phyloP scores from a whole-genome alignment of 92 coral and sea anemone genomes.

The Porites divaricata region DNA sequence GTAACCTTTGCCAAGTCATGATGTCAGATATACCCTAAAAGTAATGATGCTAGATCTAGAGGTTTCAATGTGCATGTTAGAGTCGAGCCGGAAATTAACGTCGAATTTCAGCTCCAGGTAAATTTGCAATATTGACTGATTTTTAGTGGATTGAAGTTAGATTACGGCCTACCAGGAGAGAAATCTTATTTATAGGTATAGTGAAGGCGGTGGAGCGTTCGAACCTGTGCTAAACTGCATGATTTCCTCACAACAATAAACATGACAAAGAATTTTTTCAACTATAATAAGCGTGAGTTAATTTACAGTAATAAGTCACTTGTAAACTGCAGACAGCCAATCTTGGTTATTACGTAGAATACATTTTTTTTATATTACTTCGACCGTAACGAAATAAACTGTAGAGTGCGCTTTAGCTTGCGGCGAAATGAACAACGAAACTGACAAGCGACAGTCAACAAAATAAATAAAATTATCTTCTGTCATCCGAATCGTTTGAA shows the following conservation, averaged over 20 bases:
- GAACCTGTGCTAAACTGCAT: neutral
- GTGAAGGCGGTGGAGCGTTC: neutral
- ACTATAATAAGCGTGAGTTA: neutral
- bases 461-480: neutral
- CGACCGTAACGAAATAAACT: neutral
- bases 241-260: neutral
- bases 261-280: neutral
- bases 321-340: neutral
- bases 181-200: neutral
- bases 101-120: neutral
- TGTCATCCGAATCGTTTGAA: neutral
- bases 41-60: neutral
- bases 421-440: neutral
- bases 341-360: neutral
- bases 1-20: neutral
- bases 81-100: slow-evolving; percentile 16
- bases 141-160: neutral
- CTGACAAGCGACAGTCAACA: slow-evolving; percentile 5
- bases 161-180: neutral
- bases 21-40: neutral
- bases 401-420: neutral
- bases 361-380: neutral
- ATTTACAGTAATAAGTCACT: neutral
- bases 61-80: neutral
- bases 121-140: neutral